A percentile compares a stretch with the other conserved stretches of the same genome.
These are phyloP conservation scores for Epinotia nisella DNA, from an alignment of 2,888 invertebrate species.

Conservation along the genomic window DNA sequence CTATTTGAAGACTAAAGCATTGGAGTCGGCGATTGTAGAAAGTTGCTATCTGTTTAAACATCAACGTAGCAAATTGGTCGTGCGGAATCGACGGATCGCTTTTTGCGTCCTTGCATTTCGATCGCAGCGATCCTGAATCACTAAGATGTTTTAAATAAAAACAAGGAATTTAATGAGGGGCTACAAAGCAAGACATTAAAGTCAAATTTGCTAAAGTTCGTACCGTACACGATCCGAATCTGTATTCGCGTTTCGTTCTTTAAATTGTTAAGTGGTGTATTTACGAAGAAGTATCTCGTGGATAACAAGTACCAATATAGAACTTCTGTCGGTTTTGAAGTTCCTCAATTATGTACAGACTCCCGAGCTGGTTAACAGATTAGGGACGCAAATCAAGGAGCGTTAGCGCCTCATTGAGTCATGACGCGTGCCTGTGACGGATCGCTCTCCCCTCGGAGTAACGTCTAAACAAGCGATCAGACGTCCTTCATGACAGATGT, in stretches of 20 bases:
- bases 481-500: slow-evolving; percentile 62
- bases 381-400: slow-evolving; percentile 57
- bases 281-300: neutral
- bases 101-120: slow-evolving; percentile 16
- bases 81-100: slow-evolving; percentile 1
- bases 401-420: slow-evolving; percentile 68
- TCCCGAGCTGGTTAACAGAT: slow-evolving; percentile 50
- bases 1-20: slow-evolving; percentile 29
- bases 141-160: slow-evolving; percentile 23
- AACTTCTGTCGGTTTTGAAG: neutral
- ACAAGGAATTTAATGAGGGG: slow-evolving; percentile 36
- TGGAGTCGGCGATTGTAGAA: slow-evolving; percentile 18
- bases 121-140: slow-evolving; percentile 22
- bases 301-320: neutral
- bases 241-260: slow-evolving; percentile 4
- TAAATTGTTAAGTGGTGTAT: neutral
- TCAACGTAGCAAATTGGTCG: slow-evolving; percentile 15
- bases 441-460: slow-evolving; percentile 59
- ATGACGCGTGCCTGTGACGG: slow-evolving; percentile 70
- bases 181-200: slow-evolving; percentile 27
- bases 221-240: slow-evolving; percentile 5
- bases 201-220: slow-evolving; percentile 12
- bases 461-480: slow-evolving; percentile 61
- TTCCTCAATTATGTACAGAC: slow-evolving; percentile 13
- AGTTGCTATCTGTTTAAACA: slow-evolving; percentile 31